phyloP scores from a whole-genome alignment of 2,113 vertebrate species.

The Sus scrofa region DNA sequence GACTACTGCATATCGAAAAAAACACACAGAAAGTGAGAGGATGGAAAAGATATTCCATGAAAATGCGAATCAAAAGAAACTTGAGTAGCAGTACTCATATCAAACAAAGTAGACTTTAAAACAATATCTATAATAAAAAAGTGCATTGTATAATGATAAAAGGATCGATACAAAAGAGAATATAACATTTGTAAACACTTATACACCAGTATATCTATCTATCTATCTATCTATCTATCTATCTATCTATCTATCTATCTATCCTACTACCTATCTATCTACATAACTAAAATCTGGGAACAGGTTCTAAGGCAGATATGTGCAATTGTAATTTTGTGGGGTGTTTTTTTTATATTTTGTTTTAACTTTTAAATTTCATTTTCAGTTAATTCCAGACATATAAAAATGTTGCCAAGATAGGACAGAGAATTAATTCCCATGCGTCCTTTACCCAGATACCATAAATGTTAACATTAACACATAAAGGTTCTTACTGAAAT shows the following conservation, averaged over 20 bases:
- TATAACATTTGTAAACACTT: no score
- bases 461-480: background rate
- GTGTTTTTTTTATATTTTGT: background rate
- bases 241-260: no score
- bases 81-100: background rate
- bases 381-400: background rate
- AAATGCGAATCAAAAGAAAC: background rate
- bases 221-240: no score
- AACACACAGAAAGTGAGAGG: background rate
- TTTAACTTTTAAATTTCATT: background rate
- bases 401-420: no score
- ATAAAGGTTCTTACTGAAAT: background rate
- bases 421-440: background rate
- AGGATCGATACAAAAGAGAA: no score
- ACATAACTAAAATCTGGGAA: background rate
- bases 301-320: background rate
- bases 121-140: background rate
- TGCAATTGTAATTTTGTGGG: background rate
- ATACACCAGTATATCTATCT: background rate
- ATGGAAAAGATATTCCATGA: background rate
- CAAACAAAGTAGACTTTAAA: background rate
- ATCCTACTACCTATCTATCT: no score
- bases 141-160: background rate
- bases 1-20: background rate
- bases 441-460: background rate